Evolutionary conservation across 1,140 invertebrate genomes (phyloP).

Genomic region (Cyrtorhinus lividipennis): DNA sequence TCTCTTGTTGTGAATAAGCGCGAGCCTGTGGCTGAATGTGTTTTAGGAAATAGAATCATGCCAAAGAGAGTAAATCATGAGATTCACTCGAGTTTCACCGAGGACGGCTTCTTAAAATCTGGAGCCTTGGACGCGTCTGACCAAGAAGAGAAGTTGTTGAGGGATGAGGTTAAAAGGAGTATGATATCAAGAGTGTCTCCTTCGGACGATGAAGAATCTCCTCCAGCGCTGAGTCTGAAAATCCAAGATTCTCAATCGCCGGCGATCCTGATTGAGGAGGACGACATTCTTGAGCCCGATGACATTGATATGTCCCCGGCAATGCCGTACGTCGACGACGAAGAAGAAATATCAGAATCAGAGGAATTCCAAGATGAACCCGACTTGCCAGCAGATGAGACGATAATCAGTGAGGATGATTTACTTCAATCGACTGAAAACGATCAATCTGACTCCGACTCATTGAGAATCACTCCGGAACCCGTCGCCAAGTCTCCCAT

Average conservation of each 20-base stretch:
- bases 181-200: conserved; percentile 10
- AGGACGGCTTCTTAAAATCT: conserved; percentile 39
- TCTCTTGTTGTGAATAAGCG: conserved; percentile 23
- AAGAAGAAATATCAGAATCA: conserved; percentile 29
- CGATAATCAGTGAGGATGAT: too few species aligned
- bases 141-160: conserved; percentile 29
- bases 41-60: conserved; percentile 19
- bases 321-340: conserved; percentile 15
- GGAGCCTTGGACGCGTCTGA: conserved; percentile 38
- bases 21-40: conserved; percentile 20
- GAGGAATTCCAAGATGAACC: neutral
- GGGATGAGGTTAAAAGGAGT: conserved; percentile 13
- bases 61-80: conserved; percentile 19
- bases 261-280: neutral
- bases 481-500: neutral
- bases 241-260: neutral
- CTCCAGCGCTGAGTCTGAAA: conserved; percentile 20
- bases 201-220: neutral
- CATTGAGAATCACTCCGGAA: neutral
- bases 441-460: neutral
- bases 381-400: too few species aligned
- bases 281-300: conserved; percentile 2
- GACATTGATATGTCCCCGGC: conserved; percentile 1
- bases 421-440: neutral
- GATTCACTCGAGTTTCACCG: conserved; percentile 42